A percentile compares a stretch with the other conserved stretches of the same genome.
Conservation (phyloP, 2,113 vertebrate species). For the Hypanus sabinus region DNA sequence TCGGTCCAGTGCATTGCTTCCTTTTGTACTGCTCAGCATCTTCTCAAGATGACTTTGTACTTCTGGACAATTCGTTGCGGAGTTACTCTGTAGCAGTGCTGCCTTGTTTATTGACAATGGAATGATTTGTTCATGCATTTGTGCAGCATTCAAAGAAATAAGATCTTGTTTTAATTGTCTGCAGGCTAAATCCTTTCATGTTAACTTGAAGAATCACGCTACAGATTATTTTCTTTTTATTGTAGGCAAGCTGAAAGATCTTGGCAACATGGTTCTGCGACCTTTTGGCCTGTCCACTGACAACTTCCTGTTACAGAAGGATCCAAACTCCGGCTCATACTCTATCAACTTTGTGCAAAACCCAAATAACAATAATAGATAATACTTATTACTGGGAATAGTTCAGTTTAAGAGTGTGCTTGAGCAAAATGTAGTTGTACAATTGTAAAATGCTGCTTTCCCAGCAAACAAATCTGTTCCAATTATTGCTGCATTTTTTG, state of each 20-base stretch:
- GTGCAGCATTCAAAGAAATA: neutral
- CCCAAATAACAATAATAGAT: constrained; percentile 73
- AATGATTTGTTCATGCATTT: neutral
- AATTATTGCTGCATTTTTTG: neutral
- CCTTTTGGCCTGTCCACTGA: constrained; percentile 91
- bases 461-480: neutral
- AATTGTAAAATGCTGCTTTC: constrained; percentile 7
- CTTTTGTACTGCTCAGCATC: neutral
- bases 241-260: constrained; percentile 88
- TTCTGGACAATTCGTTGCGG: neutral
- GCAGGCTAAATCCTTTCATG: neutral
- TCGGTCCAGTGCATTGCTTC: neutral
- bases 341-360: constrained; percentile 92
- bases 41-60: neutral
- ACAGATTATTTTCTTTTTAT: constrained; percentile 39
- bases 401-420: neutral
- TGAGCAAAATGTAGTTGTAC: neutral
- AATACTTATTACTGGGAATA: constrained; percentile 42
- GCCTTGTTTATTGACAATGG: neutral
- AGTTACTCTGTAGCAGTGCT: neutral
- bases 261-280: constrained; percentile 86
- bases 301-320: constrained; percentile 94
- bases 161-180: constrained; percentile 1
- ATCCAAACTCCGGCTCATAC: constrained; percentile 77
- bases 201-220: constrained; percentile 12